These are phyloP conservation scores for Rhineura floridana DNA, from an alignment of 2,113 vertebrate genomes.

Conservation along the genomic window DNA sequence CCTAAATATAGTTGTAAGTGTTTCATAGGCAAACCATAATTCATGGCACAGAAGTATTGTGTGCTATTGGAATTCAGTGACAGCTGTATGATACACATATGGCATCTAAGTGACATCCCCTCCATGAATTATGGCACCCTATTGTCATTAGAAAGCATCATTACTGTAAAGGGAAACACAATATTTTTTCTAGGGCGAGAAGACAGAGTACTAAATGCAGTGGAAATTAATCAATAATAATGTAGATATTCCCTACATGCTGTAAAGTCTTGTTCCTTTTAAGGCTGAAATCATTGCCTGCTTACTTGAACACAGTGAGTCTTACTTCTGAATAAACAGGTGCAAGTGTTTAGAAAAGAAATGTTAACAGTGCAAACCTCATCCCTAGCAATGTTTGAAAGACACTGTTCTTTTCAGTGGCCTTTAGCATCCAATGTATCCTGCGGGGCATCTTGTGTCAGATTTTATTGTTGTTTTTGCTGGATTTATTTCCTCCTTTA, in stretches of 20 bases:
- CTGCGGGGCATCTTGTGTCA: too few species aligned
- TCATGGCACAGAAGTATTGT: slow-evolving; percentile 67
- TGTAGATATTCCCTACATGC: slow-evolving; percentile 64
- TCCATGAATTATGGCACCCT: slow-evolving; percentile 67
- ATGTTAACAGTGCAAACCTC: background rate
- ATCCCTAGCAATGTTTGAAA: too few species aligned
- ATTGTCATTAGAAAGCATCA: slow-evolving; percentile 70
- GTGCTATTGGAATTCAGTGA: slow-evolving; percentile 64
- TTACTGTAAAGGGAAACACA: slow-evolving; percentile 70
- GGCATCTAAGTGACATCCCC: slow-evolving; percentile 64
- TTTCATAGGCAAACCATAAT: slow-evolving; percentile 57
- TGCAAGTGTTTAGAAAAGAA: background rate
- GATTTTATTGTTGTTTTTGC: too few species aligned
- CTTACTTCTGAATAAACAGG: background rate
- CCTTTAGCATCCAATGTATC: too few species aligned
- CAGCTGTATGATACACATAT: slow-evolving; percentile 66
- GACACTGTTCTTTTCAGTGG: too few species aligned
- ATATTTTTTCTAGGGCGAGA: slow-evolving; percentile 68
- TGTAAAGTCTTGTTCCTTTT: slow-evolving; percentile 41
- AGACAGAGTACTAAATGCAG: slow-evolving; percentile 63
- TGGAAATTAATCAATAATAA: slow-evolving; percentile 62
- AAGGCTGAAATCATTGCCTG: slow-evolving; percentile 28
- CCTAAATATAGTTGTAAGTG: slow-evolving; percentile 61
- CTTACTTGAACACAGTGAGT: background rate
- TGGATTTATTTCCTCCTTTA: too few species aligned